phyloP scores from a whole-genome alignment of 2,888 invertebrate species.

The Zaprionus bogoriensis region DNA sequence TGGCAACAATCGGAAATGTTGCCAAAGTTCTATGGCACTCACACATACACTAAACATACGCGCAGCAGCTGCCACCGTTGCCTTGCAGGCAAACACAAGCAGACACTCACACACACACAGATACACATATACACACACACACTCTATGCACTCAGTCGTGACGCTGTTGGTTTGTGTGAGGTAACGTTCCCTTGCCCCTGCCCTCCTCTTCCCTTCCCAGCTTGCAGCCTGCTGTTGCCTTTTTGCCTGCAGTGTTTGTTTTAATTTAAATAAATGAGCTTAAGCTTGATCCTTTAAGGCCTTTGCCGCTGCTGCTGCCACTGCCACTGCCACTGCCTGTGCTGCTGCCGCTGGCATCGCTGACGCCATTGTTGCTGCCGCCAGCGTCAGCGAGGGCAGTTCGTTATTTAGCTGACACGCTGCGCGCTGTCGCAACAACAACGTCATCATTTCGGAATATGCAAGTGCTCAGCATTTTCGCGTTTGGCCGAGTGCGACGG shows the following conservation, averaged over 20 bases:
- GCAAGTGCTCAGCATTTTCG: conserved; percentile 78
- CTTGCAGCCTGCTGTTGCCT: conserved; percentile 36
- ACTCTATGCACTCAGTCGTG: conserved; percentile 44
- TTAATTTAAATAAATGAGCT: conserved; percentile 82
- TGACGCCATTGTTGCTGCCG: conserved; percentile 17
- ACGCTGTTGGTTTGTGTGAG: conserved; percentile 10
- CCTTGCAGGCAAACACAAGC: conserved; percentile 43
- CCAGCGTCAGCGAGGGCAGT: conserved; percentile 21
- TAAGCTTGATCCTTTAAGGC: conserved; percentile 78
- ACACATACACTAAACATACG: conserved; percentile 30
- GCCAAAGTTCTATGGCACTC: conserved; percentile 66
- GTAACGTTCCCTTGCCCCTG: not conserved
- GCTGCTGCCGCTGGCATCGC: conserved; percentile 31
- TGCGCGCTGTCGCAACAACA: conserved; percentile 12
- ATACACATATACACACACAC: conserved; percentile 2
- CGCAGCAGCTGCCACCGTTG: conserved; percentile 12
- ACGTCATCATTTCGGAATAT: conserved; percentile 44
- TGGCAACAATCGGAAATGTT: conserved; percentile 76
- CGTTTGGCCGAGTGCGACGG: conserved; percentile 24
- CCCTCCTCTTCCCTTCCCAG: not conserved
- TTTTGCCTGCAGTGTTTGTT: conserved; percentile 76
- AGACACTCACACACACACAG: conserved; percentile 9
- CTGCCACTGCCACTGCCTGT: conserved; percentile 16
- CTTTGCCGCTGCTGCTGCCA: conserved; percentile 40
- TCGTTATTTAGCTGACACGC: conserved; percentile 49